phyloP scores from a whole-genome alignment of 2,888 invertebrate species.

The Caenorhabditis doughertyi region DNA sequence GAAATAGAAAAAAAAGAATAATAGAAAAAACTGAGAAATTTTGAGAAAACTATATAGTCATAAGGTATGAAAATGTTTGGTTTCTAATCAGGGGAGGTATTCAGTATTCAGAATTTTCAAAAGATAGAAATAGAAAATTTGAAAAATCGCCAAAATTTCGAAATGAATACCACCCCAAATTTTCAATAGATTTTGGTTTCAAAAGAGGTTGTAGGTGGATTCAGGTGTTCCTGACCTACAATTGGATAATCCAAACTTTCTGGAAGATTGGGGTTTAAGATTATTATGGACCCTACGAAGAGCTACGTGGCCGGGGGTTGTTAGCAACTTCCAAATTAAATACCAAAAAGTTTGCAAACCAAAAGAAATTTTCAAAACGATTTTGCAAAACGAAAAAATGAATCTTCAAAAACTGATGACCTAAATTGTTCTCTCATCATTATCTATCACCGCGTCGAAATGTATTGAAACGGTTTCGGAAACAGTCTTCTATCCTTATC shows the following conservation, averaged over 20 bases:
- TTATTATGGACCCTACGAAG: too few species aligned
- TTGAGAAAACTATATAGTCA: neutral
- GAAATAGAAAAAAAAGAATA: neutral
- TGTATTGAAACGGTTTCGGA: constrained; percentile 57
- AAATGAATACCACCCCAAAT: constrained; percentile 32
- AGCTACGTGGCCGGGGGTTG: too few species aligned
- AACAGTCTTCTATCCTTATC: constrained; percentile 3
- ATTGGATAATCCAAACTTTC: too few species aligned
- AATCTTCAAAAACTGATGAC: constrained; percentile 46
- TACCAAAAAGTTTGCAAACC: neutral
- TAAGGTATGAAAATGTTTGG: neutral
- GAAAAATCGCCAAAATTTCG: neutral
- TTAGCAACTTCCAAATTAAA: neutral
- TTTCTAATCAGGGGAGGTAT: constrained; percentile 9
- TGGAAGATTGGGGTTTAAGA: neutral
- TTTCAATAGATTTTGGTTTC: constrained; percentile 11
- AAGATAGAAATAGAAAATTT: neutral
- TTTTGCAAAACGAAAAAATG: neutral
- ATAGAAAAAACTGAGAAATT: neutral
- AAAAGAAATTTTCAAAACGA: neutral
- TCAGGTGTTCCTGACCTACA: constrained; percentile 50
- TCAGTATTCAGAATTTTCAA: neutral
- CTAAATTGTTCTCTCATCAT: constrained; percentile 41
- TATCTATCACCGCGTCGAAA: constrained; percentile 20
- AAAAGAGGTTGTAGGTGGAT: too few species aligned